Conservation (phyloP, 2,113 vertebrate species). For the Petrocephalus zakoni region DNA sequence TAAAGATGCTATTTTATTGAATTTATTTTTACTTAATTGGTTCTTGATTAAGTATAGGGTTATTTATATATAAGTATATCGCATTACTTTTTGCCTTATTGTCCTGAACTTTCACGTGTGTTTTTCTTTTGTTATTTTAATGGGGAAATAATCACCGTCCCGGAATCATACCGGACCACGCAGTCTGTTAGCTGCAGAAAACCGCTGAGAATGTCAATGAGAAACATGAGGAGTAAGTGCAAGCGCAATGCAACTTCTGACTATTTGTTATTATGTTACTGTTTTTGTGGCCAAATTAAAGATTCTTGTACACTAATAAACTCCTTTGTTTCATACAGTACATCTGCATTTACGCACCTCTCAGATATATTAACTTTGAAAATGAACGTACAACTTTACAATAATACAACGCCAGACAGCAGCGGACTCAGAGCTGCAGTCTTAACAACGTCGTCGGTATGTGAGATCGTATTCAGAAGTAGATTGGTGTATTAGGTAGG, state of each 20-base stretch:
- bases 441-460: neutral
- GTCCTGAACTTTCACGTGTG: conserved; percentile 48
- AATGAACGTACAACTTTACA: neutral
- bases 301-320: neutral
- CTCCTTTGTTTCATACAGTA: neutral
- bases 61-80: conserved; percentile 22
- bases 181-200: conserved; percentile 60
- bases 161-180: conserved; percentile 37
- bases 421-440: neutral
- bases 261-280: conserved; percentile 15
- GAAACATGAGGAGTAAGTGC: conserved; percentile 66
- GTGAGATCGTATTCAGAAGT: neutral
- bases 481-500: neutral
- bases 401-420: neutral
- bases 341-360: neutral
- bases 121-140: conserved; percentile 38
- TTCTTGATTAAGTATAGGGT: conserved; percentile 25
- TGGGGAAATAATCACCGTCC: conserved; percentile 35
- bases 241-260: conserved; percentile 65
- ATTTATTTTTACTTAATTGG: conserved; percentile 1
- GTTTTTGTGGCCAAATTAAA: neutral
- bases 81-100: conserved; percentile 39
- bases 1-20: neutral
- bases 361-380: neutral
- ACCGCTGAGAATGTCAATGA: conserved; percentile 65